Base-by-base conservation (phyloP, 2,888 invertebrate species). In the Sepioteuthis lessoniana region DNA sequence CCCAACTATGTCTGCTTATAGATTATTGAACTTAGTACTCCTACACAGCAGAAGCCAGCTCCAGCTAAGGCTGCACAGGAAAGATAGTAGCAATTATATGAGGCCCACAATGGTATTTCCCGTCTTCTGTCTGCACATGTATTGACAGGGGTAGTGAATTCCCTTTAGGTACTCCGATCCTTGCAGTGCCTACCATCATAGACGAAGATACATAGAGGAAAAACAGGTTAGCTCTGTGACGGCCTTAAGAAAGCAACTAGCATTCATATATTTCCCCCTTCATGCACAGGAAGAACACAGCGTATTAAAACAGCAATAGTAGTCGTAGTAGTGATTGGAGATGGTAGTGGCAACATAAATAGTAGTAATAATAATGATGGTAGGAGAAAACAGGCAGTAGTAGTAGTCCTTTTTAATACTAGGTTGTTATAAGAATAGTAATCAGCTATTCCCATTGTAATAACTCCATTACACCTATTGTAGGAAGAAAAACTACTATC, bases 81-180 rank as follows among this genome's bases (percentile, higher is more conserved):
- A 35, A 92, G 42, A 31, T 10, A 28, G 38, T 92, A 92, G 46
- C 92, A n/a, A 92, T 42, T 92, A 21, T 10, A 92, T 92, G 92
- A 37, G 47, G 42, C 92, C 92, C 47, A 47, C 46, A 92, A 92
- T 46, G 92, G 92, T 92, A 92, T 92, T 92, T 92, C 92, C 92
- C 92, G 92, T 92, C 42, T 46, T 47, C 46, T 42, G 92, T 92
- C 46, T 92, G 46, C 92, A 92, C 92, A 92, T 92, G 92, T 92
- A 92, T 92, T 4, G 46, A 92, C 46, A 92, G 92, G 42, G 92
- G 92, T 92, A 92, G 42, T 46, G 46, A 42, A 92, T 47, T 92
- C 92, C 92, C 92, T 92, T 92, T 42, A 92, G 92, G 92, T 92
- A 92, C 92, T 92, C 92, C 92, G 38, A 92, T 92, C 92, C 92